Conservation (phyloP, 2,888 invertebrate species). For the Cotesia congregata region DNA sequence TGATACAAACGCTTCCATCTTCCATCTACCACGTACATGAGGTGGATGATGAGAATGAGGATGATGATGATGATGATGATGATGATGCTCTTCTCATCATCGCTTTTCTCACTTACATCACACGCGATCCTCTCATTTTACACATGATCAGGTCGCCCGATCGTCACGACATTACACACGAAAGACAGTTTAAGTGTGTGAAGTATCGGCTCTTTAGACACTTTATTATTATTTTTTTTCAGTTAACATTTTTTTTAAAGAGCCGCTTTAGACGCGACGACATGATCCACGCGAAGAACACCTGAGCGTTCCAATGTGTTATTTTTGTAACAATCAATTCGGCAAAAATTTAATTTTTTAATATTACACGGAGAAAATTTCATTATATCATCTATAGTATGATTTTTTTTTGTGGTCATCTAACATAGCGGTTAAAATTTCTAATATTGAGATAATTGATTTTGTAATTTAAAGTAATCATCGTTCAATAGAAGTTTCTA, state of each 20-base stretch:
- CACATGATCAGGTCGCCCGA: neutral
- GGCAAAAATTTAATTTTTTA: too few species aligned
- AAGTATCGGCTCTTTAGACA: constrained; percentile 1
- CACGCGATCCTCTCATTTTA: neutral
- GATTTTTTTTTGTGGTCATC: too few species aligned
- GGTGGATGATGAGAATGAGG: neutral
- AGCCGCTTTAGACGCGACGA: constrained; percentile 39
- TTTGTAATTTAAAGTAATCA: too few species aligned
- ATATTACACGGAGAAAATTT: too few species aligned
- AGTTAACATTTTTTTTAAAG: neutral
- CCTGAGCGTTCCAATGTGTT: constrained; percentile 8
- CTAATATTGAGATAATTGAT: too few species aligned
- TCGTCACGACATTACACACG: neutral
- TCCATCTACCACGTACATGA: too few species aligned
- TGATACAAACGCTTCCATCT: neutral
- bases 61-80: neutral
- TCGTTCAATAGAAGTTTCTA: too few species aligned
- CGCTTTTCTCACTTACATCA: neutral
- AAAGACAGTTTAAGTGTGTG: neutral
- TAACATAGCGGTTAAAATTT: too few species aligned
- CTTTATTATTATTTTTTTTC: neutral
- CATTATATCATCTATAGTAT: too few species aligned
- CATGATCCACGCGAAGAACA: constrained; percentile 48
- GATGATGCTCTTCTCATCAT: constrained; percentile 1
- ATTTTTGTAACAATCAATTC: too few species aligned